Evolutionary conservation across 2,113 vertebrate genomes (phyloP), one percentile per base, ranked within the genome.

Genomic region (Stegastes partitus): DNA sequence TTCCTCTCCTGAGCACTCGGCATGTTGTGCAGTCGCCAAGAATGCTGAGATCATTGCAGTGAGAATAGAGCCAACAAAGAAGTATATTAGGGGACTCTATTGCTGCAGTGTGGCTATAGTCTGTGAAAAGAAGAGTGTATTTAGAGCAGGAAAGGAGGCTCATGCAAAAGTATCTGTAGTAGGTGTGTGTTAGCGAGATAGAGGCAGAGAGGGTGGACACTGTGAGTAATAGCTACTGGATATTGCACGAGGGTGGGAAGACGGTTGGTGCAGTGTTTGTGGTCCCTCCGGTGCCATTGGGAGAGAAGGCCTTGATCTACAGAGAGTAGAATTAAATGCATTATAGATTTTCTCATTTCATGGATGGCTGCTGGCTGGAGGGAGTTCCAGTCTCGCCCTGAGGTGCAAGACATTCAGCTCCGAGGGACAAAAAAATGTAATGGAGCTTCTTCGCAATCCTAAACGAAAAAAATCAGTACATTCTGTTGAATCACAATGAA

Each of bases 321-420:
- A 87, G 82, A 91, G 83, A 85, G 74, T 72, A 86, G 79, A 90
- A 91, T 87, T 89, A 91, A 91, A 87, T 86, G 81, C 84, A 85
- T 89, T 94, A 93, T 93, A 91, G 91, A 92, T 94, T 94, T 93
- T 90, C 82, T 92, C 87, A 92, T 93, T 93, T 94, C 87, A 92
- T 90, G 90, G 90, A 85, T 93, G 91, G 79, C 75, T 93, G 87
- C 79, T 73, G 65, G 85, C 86, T 89, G 81, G 54, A 78, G 74
- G 77, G 77, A 64, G 77, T 73, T 89, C 65, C 63, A 58, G 59
- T 79, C 55, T 74, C 61, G 68, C 31, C 71, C 71, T 44, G 58
- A 79, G 77, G 80, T 79, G 49, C 45, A 74, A 78, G 49, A 59
- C 72, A 50, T 74, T 68, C 44, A 67, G 62, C 64, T 64, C 57